These are phyloP conservation scores for Drosophila auraria DNA, from an alignment of 1,140 invertebrate genomes.

Conservation along the genomic window DNA sequence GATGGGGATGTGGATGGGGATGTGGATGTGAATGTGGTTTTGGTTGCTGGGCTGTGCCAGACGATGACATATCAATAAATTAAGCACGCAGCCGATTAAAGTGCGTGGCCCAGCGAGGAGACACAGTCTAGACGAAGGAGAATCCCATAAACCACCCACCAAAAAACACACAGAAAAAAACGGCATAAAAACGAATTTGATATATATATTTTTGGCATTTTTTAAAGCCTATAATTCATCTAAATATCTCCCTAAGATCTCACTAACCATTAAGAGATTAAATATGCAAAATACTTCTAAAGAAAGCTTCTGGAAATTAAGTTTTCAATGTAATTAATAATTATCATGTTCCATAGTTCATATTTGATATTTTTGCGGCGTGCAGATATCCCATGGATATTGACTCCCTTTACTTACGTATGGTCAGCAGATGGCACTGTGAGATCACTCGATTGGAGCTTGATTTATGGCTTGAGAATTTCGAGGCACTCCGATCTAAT, in stretches of 20 bases:
- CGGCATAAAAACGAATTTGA: background rate
- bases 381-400: slow-evolving; percentile 12
- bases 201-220: background rate
- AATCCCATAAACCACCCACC: slow-evolving; percentile 29
- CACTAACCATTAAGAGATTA: too few relatives aligned
- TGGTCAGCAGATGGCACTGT: slow-evolving; percentile 53
- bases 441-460: slow-evolving; percentile 47
- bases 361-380: background rate
- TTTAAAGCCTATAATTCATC: background rate
- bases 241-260: too few relatives aligned
- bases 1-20: background rate
- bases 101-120: slow-evolving; percentile 44
- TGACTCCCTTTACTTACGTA: slow-evolving; percentile 13
- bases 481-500: slow-evolving; percentile 61
- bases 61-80: slow-evolving; percentile 79
- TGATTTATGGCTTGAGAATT: slow-evolving; percentile 70
- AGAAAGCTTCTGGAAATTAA: background rate
- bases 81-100: slow-evolving; percentile 73
- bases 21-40: background rate
- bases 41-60: slow-evolving; percentile 16
- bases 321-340: background rate
- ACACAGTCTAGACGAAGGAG: slow-evolving; percentile 59
- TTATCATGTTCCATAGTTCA: background rate
- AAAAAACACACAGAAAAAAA: slow-evolving; percentile 4
- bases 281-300: too few relatives aligned